Evolutionary conservation across 2,888 invertebrate species (phyloP).

Genomic region (Nomada hirtipes): DNA sequence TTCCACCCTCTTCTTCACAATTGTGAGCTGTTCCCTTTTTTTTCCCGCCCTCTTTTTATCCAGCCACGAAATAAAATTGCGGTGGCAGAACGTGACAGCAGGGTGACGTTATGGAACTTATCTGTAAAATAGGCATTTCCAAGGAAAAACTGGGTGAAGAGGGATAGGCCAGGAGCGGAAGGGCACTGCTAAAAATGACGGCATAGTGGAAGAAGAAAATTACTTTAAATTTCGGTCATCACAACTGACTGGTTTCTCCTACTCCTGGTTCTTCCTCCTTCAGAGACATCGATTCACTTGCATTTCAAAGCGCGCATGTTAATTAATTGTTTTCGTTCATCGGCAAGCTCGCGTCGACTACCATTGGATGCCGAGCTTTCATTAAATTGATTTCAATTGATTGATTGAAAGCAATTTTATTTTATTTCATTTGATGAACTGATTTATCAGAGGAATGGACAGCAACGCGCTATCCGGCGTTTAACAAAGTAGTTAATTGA

Average conservation of each 20-base stretch:
- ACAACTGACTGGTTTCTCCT: too few species aligned
- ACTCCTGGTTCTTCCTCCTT: background rate
- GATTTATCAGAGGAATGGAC: conserved; percentile 18
- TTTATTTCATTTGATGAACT: conserved; percentile 29
- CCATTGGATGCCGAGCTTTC: background rate
- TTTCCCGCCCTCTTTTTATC: background rate
- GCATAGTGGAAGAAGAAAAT: background rate
- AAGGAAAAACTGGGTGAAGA: conserved; percentile 9
- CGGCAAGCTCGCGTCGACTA: background rate
- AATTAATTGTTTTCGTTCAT: conserved; percentile 5
- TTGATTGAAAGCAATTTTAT: background rate
- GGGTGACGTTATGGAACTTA: conserved; percentile 65
- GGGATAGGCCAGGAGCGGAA: background rate
- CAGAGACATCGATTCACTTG: background rate
- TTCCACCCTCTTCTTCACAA: background rate
- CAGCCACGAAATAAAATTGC: conserved; percentile 14
- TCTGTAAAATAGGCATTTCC: conserved; percentile 69
- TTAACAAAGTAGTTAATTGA: conserved; percentile 22
- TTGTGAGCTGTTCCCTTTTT: conserved; percentile 10
- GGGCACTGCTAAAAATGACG: conserved; percentile 15
- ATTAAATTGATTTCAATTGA: too few species aligned
- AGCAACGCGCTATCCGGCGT: conserved; percentile 10
- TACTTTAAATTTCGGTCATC: conserved; percentile 34
- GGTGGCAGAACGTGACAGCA: conserved; percentile 45
- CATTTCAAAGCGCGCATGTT: background rate